Evolutionary conservation across 2,888 invertebrate species (phyloP).

Genomic region (Drosophila parthenogenetica): DNA sequence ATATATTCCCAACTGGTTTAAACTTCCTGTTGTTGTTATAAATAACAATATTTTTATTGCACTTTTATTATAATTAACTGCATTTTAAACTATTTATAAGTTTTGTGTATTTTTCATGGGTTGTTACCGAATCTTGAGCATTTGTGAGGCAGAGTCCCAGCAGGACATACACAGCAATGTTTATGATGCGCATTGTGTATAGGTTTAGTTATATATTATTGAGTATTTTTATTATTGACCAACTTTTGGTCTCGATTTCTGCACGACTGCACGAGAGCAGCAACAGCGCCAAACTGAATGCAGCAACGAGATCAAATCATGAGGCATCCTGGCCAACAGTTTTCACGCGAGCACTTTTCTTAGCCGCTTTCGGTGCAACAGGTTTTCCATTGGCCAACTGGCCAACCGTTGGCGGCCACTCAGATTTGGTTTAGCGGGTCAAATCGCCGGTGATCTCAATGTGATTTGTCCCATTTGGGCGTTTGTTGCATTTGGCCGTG

Average conservation of each 20-base stretch:
- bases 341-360: slow-evolving; percentile 51
- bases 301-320: slow-evolving; percentile 45
- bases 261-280: slow-evolving; percentile 74
- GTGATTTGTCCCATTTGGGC: slow-evolving; percentile 35
- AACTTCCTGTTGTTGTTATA: too few relatives aligned
- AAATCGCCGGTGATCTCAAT: slow-evolving; percentile 34
- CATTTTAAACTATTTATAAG: too few relatives aligned
- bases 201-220: neutral
- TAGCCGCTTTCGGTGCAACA: slow-evolving; percentile 50
- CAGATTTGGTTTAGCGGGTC: slow-evolving; percentile 75
- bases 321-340: slow-evolving; percentile 52
- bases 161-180: slow-evolving; percentile 53
- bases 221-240: slow-evolving; percentile 12
- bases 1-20: too few relatives aligned
- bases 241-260: slow-evolving; percentile 30
- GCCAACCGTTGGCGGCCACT: slow-evolving; percentile 39
- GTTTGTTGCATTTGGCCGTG: slow-evolving; percentile 34
- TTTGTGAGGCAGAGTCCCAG: slow-evolving; percentile 46
- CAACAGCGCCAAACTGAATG: slow-evolving; percentile 70
- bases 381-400: slow-evolving; percentile 56
- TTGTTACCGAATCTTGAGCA: slow-evolving; percentile 44
- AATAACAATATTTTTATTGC: too few relatives aligned
- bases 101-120: neutral
- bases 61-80: too few relatives aligned
- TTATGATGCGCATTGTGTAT: slow-evolving; percentile 47